phyloP scores from a whole-genome alignment of 1,140 invertebrate genomes.

The Psilanteris sp. region DNA sequence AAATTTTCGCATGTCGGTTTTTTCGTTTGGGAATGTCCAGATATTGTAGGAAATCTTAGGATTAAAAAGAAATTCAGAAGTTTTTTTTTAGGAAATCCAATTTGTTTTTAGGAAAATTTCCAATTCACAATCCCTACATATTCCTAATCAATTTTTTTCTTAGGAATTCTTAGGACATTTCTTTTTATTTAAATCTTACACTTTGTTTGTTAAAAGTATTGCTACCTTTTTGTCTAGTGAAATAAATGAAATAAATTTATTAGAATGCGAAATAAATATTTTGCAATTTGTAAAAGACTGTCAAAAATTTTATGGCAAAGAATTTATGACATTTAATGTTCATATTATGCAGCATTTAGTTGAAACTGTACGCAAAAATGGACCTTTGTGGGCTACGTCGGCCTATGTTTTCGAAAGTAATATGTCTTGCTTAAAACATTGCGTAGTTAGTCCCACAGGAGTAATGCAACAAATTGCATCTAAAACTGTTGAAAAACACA shows the following conservation, averaged over 20 bases:
- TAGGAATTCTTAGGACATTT: too few relatives aligned
- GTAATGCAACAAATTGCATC: slow-evolving; percentile 13
- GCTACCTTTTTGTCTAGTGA: slow-evolving; percentile 13
- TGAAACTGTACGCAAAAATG: slow-evolving; percentile 21
- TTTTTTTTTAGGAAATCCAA: too few relatives aligned
- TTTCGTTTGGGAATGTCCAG: too few relatives aligned
- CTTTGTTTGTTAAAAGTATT: slow-evolving; percentile 44
- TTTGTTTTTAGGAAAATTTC: too few relatives aligned
- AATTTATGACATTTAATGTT: slow-evolving; percentile 54
- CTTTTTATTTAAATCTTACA: slow-evolving; percentile 47
- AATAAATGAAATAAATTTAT: slow-evolving; percentile 40
- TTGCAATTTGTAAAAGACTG: slow-evolving; percentile 52
- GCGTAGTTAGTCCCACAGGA: not conserved
- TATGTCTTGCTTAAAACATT: slow-evolving; percentile 5
- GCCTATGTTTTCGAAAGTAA: slow-evolving; percentile 9
- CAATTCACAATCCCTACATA: too few relatives aligned
- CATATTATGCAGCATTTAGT: slow-evolving; percentile 43
- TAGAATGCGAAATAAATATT: slow-evolving; percentile 47
- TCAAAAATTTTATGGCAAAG: slow-evolving; percentile 41
- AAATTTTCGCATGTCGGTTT: too few relatives aligned
- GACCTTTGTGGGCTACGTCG: not conserved
- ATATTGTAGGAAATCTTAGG: too few relatives aligned
- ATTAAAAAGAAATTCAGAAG: too few relatives aligned
- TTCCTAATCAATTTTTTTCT: too few relatives aligned
- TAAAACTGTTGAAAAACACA: too few relatives aligned